Conservation (phyloP, 2,888 invertebrate species). For the Phengaris arion region DNA sequence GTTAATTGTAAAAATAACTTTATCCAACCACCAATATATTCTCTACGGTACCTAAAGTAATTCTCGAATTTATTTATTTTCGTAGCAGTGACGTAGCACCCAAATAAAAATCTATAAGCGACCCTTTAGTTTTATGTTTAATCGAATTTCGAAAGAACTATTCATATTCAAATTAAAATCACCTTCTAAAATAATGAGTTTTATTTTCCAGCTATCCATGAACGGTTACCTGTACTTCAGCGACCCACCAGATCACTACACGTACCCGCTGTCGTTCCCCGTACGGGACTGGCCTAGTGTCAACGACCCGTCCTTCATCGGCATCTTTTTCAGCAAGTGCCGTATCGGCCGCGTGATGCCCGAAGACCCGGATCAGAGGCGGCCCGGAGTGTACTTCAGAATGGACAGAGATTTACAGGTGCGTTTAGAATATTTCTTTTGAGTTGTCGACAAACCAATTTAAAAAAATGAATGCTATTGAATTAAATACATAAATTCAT, state of each 20-base stretch:
- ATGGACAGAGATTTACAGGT: slow-evolving; percentile 76
- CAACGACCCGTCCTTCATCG: slow-evolving; percentile 95
- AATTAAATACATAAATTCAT: too few relatives aligned
- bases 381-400: slow-evolving; percentile 91
- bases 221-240: slow-evolving; percentile 94
- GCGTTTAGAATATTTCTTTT: not conserved
- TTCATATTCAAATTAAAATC: too few relatives aligned
- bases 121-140: too few relatives aligned
- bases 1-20: too few relatives aligned
- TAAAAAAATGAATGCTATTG: too few relatives aligned
- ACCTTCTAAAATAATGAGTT: too few relatives aligned
- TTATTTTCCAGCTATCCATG: slow-evolving; percentile 82
- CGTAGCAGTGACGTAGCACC: not conserved
- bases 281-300: slow-evolving; percentile 90
- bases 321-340: slow-evolving; percentile 94
- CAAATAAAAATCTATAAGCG: too few relatives aligned
- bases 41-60: too few relatives aligned
- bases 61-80: not conserved
- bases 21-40: too few relatives aligned
- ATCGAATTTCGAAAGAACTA: too few relatives aligned
- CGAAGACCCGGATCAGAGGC: slow-evolving; percentile 86
- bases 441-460: too few relatives aligned
- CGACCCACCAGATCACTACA: slow-evolving; percentile 91
- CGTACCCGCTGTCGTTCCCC: slow-evolving; percentile 93
- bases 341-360: slow-evolving; percentile 86